Base-by-base conservation (phyloP, 2,797 vertebrate genomes). In the Todus mexicanus region DNA sequence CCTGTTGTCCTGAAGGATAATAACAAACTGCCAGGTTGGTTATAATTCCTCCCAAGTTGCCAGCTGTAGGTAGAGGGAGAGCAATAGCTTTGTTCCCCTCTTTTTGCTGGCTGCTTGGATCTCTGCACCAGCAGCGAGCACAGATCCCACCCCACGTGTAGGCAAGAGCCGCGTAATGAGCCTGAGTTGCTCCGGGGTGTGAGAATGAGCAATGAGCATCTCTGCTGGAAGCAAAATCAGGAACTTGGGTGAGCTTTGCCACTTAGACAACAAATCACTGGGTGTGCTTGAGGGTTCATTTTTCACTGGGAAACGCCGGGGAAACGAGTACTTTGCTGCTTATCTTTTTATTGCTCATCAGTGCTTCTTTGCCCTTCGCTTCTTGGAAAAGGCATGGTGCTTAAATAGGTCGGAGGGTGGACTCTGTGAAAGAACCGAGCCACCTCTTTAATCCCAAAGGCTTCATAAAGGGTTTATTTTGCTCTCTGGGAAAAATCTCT, bases 311-410 rank as follows among this genome's bases (percentile, higher is more conserved):
- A 82, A 91, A 84, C 69, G 72, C 71, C 3, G 7, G 74, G 19
- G 78, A 90, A 83, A 90, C 2, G 4, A 94, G 75, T 60, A 22
- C 84, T 91, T 51, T 31, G 81, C 69, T 89, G 69, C 88, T 94
- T 95, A 94, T 95, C 92, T 93, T 65, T 78, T 85, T 92, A 92
- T 93, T 76, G 91, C 80, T 95, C 94, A 90, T 94, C 86, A 31
- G 85, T n/a, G 88, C 84, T 94, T 82, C 77, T 88, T 78, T 92
- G 92, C 80, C 87, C 92, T 93, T 94, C n/a, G 14, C 83, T 94
- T 87, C 81, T 92, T 75, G 64, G 84, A 87, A 93, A 80, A 90
- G 69, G 68, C 81, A 74, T 1, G 19, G 88, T 66, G 57, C 56
- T 91, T 92, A 90, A 91, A 69, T 2, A 51, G 74, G 89, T 16